Percentiles rank a stretch among this genome's conserved stretches.
Conservation (phyloP, 2,888 invertebrate species). For the Craniophora ligustri region DNA sequence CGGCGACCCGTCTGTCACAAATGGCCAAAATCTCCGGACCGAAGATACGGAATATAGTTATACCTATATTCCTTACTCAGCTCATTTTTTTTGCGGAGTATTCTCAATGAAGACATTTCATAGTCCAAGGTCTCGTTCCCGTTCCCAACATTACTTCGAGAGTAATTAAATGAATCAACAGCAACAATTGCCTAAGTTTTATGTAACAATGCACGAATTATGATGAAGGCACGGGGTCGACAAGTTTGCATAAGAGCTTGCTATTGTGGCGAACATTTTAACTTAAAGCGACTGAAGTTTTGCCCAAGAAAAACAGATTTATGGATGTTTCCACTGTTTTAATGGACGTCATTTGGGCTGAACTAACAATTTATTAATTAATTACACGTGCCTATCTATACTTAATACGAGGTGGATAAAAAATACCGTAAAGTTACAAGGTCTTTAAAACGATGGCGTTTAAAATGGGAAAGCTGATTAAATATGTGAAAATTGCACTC, state of each 20-base stretch:
- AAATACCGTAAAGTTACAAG: too few relatives aligned
- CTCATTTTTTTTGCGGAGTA: slow-evolving; percentile 20
- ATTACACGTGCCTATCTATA: too few relatives aligned
- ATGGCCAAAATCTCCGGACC: background rate
- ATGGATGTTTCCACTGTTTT: slow-evolving; percentile 8
- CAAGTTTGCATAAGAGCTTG: too few relatives aligned
- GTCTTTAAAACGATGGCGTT: too few relatives aligned
- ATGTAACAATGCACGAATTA: background rate
- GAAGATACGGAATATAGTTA: slow-evolving; percentile 19
- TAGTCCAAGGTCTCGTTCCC: slow-evolving; percentile 8
- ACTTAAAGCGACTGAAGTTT: background rate
- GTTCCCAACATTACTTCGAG: too few relatives aligned
- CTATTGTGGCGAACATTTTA: slow-evolving; percentile 4
- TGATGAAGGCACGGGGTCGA: too few relatives aligned
- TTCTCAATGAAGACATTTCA: slow-evolving; percentile 10
- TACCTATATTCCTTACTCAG: slow-evolving; percentile 23
- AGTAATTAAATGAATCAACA: too few relatives aligned
- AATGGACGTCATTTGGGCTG: slow-evolving; percentile 12
- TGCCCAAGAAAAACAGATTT: slow-evolving; percentile 5
- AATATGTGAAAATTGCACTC: too few relatives aligned
- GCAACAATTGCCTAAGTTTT: background rate
- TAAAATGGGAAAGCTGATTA: too few relatives aligned
- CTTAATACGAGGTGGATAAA: too few relatives aligned
- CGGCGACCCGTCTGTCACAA: background rate
- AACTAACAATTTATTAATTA: too few relatives aligned